These are phyloP conservation scores for Archocentrus centrarchus DNA, from an alignment of 2,113 vertebrate species.

Conservation along the genomic window DNA sequence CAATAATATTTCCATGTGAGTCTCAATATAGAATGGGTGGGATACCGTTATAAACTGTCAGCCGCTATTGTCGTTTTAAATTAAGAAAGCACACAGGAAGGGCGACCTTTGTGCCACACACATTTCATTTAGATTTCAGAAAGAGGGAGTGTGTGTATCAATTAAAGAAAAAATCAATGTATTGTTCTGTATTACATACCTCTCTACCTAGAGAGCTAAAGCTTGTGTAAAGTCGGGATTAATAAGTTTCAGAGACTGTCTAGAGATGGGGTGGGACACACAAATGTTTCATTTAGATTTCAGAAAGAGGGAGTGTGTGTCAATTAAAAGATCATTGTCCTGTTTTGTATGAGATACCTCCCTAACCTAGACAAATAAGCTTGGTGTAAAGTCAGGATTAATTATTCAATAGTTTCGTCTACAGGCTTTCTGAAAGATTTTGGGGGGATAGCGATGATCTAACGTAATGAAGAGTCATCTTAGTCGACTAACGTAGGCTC, in stretches of 20 bases:
- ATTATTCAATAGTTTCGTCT: neutral
- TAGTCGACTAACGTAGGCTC: neutral
- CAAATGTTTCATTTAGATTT: neutral
- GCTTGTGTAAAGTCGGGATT: neutral
- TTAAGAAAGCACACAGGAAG: conserved; percentile 12
- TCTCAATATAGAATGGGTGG: neutral
- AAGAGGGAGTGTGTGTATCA: neutral
- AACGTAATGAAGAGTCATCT: neutral
- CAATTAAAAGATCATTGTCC: neutral
- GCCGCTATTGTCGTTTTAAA: conserved; percentile 10
- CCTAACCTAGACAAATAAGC: neutral
- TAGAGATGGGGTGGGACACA: neutral
- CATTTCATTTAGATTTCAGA: neutral
- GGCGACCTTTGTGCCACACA: neutral
- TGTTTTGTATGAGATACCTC: neutral
- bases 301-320: neutral
- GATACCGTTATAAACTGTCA: neutral
- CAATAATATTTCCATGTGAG: neutral
- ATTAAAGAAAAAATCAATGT: neutral
- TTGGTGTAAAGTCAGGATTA: neutral
- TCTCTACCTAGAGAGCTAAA: neutral
- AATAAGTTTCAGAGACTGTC: neutral
- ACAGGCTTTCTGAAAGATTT: neutral
- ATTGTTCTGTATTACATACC: neutral
- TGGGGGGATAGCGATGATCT: too few species aligned